A percentile compares a stretch with the other conserved stretches of the same genome.
phyloP scores from a whole-genome alignment of 2,888 invertebrate genomes.

The Leptura quadrifasciata region DNA sequence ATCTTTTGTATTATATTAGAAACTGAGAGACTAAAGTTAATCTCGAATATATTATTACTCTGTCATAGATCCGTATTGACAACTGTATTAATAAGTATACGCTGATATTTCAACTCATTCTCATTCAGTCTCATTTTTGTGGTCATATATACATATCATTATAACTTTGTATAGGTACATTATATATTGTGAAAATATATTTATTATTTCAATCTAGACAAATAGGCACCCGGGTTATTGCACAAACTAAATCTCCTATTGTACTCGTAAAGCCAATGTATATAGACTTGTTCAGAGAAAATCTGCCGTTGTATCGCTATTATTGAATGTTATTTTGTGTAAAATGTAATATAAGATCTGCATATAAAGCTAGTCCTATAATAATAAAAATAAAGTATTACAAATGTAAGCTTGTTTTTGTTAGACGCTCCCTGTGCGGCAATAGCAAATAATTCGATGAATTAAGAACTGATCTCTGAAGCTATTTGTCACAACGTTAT shows the following conservation, averaged over 20 bases:
- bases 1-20: neutral
- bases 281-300: neutral
- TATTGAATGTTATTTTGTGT: neutral
- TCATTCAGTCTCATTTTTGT: neutral
- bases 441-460: too few relatives aligned
- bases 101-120: neutral
- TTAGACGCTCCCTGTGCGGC: too few relatives aligned
- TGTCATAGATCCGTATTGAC: neutral
- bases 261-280: slow-evolving; percentile 2
- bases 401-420: neutral
- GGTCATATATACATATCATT: slow-evolving; percentile 1
- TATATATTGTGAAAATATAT: neutral
- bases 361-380: slow-evolving; percentile 29
- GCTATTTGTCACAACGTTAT: too few relatives aligned
- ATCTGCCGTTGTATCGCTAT: neutral
- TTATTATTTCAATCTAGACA: too few relatives aligned
- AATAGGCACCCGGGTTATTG: neutral
- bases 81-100: too few relatives aligned
- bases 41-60: neutral
- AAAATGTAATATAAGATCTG: slow-evolving; percentile 23
- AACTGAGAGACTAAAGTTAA: neutral
- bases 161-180: neutral
- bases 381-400: slow-evolving; percentile 14
- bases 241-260: slow-evolving; percentile 4
- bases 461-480: too few relatives aligned